These are phyloP conservation scores for Actinopyga echinites DNA, from an alignment of 53 echinoderm and acorn worm genomes.

Conservation along the genomic window DNA sequence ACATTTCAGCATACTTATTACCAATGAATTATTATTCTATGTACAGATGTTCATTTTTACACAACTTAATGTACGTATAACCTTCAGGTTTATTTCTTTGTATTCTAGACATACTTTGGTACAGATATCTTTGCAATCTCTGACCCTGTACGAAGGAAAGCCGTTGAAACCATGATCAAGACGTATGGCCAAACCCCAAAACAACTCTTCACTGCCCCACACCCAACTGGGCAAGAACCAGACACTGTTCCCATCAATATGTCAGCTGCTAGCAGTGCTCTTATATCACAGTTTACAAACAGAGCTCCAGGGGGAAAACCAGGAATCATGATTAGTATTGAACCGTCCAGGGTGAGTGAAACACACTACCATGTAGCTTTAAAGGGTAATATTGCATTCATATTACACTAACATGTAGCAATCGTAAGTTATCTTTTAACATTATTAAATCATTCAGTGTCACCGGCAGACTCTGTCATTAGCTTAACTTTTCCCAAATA, in stretches of 20 bases:
- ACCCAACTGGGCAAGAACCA: conserved; percentile 50
- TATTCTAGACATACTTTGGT: conserved; percentile 91
- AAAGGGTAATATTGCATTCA: no score
- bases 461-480: no score
- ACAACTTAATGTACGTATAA: no score
- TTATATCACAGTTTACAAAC: conserved; percentile 33
- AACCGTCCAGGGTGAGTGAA: conserved; percentile 20
- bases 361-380: no score
- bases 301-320: conserved; percentile 19
- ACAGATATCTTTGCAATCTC: conserved; percentile 76
- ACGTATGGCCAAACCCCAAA: conserved; percentile 98
- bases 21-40: no score
- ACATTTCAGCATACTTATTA: no score
- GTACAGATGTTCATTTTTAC: no score
- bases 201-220: conserved; percentile 82
- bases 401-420: no score
- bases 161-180: conserved; percentile 99
- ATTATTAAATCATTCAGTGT: no score
- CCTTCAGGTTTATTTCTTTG: neutral
- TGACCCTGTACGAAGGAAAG: conserved; percentile 73
- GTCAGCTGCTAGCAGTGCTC: conserved; percentile 33
- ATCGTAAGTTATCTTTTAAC: no score
- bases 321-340: conserved; percentile 11
- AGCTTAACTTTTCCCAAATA: no score
- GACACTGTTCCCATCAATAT: conserved; percentile 1